Evolutionary conservation across 2,797 vertebrate species (phyloP).

Genomic region (Molossus alvarezi): DNA sequence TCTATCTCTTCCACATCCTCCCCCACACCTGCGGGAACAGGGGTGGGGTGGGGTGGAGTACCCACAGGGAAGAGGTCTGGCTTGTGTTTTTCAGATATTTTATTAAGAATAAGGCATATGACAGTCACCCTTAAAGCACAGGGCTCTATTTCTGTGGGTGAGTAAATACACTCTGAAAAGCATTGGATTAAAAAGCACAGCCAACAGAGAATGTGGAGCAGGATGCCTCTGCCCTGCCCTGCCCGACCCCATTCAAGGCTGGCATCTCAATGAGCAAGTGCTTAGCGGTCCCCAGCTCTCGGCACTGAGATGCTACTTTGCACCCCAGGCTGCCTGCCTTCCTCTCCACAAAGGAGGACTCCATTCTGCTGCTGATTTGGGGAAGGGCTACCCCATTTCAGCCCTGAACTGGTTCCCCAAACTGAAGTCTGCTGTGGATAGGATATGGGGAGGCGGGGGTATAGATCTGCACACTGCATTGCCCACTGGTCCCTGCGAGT

Average conservation of each 20-base stretch:
- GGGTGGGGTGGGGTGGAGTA: neutral
- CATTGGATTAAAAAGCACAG: slow-evolving; percentile 88
- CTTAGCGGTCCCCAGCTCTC: neutral
- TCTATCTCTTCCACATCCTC: neutral
- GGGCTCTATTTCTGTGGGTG: slow-evolving; percentile 84
- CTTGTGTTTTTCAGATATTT: slow-evolving; percentile 81
- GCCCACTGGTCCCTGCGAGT: neutral
- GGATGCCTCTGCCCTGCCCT: slow-evolving; percentile 59
- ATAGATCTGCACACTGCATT: neutral
- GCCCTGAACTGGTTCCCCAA: neutral
- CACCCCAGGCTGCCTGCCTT: neutral
- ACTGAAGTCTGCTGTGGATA: slow-evolving; percentile 11
- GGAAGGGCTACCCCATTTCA: neutral
- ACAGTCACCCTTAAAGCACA: slow-evolving; percentile 84
- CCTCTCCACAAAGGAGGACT: neutral
- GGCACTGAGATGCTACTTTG: neutral
- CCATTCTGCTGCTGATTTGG: slow-evolving; percentile 1
- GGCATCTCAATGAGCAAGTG: neutral
- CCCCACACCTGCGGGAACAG: neutral
- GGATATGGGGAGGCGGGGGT: neutral
- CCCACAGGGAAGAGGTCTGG: slow-evolving; percentile 52
- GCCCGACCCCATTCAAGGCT: neutral
- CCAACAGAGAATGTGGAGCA: slow-evolving; percentile 76
- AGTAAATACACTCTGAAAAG: slow-evolving; percentile 83
- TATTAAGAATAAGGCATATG: slow-evolving; percentile 89